phyloP scores from a whole-genome alignment of 2,888 invertebrate species.

The Parelbella ahira region DNA sequence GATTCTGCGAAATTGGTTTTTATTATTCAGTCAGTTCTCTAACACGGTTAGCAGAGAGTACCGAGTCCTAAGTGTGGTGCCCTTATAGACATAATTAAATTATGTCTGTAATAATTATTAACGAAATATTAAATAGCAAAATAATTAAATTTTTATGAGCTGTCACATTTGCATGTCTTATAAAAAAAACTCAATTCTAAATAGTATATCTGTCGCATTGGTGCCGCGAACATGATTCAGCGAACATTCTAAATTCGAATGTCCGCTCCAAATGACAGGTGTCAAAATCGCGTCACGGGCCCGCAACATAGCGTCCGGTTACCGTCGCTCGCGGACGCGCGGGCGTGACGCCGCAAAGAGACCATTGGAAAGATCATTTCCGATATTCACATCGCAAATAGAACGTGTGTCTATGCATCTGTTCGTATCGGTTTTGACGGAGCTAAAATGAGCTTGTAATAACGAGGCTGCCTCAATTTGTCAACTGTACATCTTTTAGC shows the following conservation, averaged over 20 bases:
- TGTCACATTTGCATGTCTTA: too few species aligned
- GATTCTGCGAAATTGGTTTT: too few species aligned
- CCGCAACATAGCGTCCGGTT: constrained; percentile 74
- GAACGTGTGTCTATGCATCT: constrained; percentile 23
- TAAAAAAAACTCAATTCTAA: constrained; percentile 22
- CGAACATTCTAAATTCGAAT: constrained; percentile 71
- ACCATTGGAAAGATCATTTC: constrained; percentile 65
- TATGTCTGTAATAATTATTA: too few species aligned
- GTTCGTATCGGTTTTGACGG: constrained; percentile 4
- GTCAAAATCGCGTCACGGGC: constrained; percentile 73
- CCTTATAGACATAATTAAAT: too few species aligned
- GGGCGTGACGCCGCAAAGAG: constrained; percentile 60
- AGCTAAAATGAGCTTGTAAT: too few species aligned
- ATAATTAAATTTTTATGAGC: too few species aligned
- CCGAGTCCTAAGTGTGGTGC: too few species aligned
- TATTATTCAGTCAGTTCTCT: too few species aligned
- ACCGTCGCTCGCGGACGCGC: constrained; percentile 61
- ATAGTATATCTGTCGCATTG: constrained; percentile 6
- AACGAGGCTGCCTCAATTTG: too few species aligned
- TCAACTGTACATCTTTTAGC: too few species aligned
- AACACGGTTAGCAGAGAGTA: too few species aligned
- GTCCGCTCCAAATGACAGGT: constrained; percentile 73
- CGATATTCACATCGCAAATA: constrained; percentile 61
- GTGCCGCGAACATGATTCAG: constrained; percentile 48
- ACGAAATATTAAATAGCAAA: too few species aligned